These are phyloP conservation scores for Carassius auratus DNA, from an alignment of 2,113 vertebrate genomes.

Conservation along the genomic window DNA sequence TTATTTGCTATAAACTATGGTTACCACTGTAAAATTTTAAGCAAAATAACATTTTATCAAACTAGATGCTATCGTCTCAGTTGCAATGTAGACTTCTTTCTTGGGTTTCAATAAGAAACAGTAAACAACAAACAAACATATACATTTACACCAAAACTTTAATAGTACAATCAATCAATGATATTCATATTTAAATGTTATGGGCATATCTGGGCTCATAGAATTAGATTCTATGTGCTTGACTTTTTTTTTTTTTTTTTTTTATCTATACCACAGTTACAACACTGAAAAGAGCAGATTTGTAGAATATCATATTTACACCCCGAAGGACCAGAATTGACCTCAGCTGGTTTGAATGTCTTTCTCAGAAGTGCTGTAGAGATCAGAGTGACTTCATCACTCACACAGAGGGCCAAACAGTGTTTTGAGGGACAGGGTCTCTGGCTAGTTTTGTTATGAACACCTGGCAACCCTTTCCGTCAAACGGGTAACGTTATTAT, in stretches of 20 bases:
- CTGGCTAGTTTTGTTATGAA: neutral
- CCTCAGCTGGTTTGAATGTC: neutral
- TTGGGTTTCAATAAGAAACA: too few species aligned
- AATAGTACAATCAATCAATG: too few species aligned
- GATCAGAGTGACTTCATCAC: neutral
- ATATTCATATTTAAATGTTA: neutral
- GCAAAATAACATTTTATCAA: too few species aligned
- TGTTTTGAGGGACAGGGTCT: neutral
- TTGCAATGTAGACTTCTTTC: too few species aligned
- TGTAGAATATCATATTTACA: neutral
- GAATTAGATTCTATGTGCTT: neutral
- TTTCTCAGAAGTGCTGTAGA: neutral
- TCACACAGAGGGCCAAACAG: neutral
- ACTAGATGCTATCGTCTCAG: too few species aligned
- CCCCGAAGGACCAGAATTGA: neutral
- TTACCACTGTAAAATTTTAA: too few species aligned
- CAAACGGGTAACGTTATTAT: too few species aligned
- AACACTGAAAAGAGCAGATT: neutral
- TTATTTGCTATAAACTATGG: too few species aligned
- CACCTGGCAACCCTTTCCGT: too few species aligned
- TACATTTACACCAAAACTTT: too few species aligned
- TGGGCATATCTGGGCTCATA: neutral
- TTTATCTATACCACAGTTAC: neutral
- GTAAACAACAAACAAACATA: too few species aligned
- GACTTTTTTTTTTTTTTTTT: neutral